These are phyloP conservation scores for Microtus oregoni DNA, from an alignment of 2,113 vertebrate species.

Conservation along the genomic window DNA sequence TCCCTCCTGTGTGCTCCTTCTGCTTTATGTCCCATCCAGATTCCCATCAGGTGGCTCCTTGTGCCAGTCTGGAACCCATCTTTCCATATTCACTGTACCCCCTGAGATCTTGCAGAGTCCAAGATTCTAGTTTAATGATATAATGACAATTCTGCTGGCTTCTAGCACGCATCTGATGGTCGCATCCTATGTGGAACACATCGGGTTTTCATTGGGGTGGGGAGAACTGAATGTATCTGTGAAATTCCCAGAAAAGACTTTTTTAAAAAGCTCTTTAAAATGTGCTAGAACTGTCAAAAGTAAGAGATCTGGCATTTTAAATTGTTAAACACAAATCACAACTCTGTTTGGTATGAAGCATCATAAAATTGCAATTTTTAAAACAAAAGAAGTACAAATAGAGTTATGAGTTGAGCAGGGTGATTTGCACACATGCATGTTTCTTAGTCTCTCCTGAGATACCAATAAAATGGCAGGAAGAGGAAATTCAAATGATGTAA, in stretches of 20 bases:
- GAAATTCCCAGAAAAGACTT: conserved; percentile 44
- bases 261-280: conserved; percentile 53
- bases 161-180: neutral
- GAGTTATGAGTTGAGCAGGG: conserved; percentile 25
- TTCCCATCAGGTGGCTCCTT: neutral
- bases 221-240: neutral
- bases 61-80: neutral
- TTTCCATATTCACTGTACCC: neutral
- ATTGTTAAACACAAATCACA: conserved; percentile 64
- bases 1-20: neutral
- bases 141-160: neutral
- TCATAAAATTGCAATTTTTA: conserved; percentile 57
- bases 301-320: conserved; percentile 60
- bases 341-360: conserved; percentile 63
- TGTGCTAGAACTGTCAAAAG: conserved; percentile 55
- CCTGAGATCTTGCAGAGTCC: neutral
- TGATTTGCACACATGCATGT: conserved; percentile 38
- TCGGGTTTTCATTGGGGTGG: neutral
- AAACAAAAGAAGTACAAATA: conserved; percentile 61
- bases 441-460: neutral
- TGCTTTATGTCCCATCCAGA: neutral
- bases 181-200: neutral
- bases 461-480: neutral
- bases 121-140: neutral
- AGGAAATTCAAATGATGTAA: neutral